phyloP scores from a whole-genome alignment of 1,140 invertebrate species.

The Drosophila neocordata region DNA sequence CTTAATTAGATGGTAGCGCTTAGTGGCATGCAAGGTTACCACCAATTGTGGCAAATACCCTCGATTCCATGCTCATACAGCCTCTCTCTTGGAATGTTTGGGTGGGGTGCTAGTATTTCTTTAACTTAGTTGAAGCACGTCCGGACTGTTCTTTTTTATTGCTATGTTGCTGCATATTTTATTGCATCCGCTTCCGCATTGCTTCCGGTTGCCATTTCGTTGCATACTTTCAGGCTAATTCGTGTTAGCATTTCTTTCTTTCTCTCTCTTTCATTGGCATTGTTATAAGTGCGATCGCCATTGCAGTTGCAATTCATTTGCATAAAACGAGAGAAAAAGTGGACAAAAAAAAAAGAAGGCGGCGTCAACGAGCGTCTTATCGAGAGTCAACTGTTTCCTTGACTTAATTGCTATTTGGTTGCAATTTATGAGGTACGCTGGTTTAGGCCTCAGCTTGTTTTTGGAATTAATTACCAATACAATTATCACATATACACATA shows the following conservation, averaged over 20 bases:
- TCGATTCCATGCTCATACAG: neutral
- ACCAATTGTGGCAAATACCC: neutral
- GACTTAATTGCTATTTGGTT: slow-evolving; percentile 59
- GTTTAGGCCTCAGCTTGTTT: slow-evolving; percentile 36
- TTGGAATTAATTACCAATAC: slow-evolving; percentile 60
- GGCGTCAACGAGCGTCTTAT: slow-evolving; percentile 50
- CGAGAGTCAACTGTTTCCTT: slow-evolving; percentile 59
- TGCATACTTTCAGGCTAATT: slow-evolving; percentile 68
- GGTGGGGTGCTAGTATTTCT: neutral
- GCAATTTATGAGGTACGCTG: slow-evolving; percentile 50
- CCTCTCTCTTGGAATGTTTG: neutral
- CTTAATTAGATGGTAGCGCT: slow-evolving; percentile 1
- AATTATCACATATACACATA: slow-evolving; percentile 38
- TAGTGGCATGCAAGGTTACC: neutral
- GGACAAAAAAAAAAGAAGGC: slow-evolving; percentile 1
- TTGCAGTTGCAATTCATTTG: slow-evolving; percentile 56
- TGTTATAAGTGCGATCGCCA: slow-evolving; percentile 27
- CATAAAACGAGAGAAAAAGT: slow-evolving; percentile 36
- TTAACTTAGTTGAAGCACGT: slow-evolving; percentile 31
- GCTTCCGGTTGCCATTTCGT: slow-evolving; percentile 63
- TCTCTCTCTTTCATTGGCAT: slow-evolving; percentile 17
- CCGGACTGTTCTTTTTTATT: slow-evolving; percentile 45
- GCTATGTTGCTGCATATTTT: slow-evolving; percentile 64
- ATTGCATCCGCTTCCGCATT: slow-evolving; percentile 67
- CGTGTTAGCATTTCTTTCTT: slow-evolving; percentile 55